Evolutionary conservation across 2,888 invertebrate genomes (phyloP).

Genomic region (Pollenia griseotomentosa): DNA sequence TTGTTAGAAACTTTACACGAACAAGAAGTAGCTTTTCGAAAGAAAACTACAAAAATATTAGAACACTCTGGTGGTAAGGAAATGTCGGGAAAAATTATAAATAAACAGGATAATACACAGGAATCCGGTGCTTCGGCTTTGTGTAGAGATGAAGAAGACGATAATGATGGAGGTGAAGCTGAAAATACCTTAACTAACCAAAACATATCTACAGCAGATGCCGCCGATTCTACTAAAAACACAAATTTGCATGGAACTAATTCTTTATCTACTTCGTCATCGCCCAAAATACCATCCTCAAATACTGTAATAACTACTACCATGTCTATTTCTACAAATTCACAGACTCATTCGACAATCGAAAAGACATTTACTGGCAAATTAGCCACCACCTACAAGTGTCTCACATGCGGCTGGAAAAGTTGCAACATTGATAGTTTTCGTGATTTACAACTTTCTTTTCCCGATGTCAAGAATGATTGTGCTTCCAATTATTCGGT

Average conservation of each 20-base stretch:
- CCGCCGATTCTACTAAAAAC: constrained; percentile 62
- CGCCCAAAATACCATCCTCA: constrained; percentile 66
- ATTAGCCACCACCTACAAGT: constrained; percentile 89
- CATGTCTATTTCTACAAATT: constrained; percentile 44
- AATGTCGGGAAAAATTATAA: neutral
- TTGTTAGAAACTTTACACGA: constrained; percentile 87
- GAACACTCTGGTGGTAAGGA: neutral
- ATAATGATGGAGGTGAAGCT: constrained; percentile 3
- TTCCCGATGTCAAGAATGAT: constrained; percentile 86
- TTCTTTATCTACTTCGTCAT: constrained; percentile 50
- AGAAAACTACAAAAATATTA: constrained; percentile 44
- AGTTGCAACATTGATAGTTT: constrained; percentile 91
- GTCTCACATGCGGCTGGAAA: constrained; percentile 89
- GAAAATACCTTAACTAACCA: constrained; percentile 37
- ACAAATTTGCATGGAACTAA: constrained; percentile 66
- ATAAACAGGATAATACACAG: constrained; percentile 2
- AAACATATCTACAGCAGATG: constrained; percentile 61
- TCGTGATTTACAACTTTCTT: constrained; percentile 91
- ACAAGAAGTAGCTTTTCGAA: constrained; percentile 85
- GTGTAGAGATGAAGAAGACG: constrained; percentile 51
- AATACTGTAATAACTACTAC: constrained; percentile 45
- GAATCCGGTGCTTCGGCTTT: constrained; percentile 63
- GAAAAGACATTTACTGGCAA: constrained; percentile 92
- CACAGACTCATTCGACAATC: constrained; percentile 79
- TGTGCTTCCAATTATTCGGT: constrained; percentile 86